Evolutionary conservation across 1,140 invertebrate genomes (phyloP).

Genomic region (Frieseomelitta varia): DNA sequence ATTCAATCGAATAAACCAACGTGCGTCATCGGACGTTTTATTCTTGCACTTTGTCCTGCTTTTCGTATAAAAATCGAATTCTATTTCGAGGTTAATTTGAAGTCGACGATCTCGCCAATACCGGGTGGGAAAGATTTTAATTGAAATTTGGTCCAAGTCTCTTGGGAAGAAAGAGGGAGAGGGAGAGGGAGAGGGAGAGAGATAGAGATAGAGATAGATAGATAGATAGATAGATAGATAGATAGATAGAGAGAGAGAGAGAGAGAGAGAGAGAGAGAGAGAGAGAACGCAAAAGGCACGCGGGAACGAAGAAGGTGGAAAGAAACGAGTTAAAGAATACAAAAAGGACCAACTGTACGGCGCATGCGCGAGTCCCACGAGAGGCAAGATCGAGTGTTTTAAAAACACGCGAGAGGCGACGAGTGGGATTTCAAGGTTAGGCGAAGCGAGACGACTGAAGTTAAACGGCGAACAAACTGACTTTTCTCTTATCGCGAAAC

Average conservation of each 20-base stretch:
- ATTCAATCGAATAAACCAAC: neutral
- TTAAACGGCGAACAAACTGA: conserved; percentile 51
- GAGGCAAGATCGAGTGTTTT: conserved; percentile 54
- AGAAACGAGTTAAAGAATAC: conserved; percentile 5
- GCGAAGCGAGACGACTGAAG: conserved; percentile 55
- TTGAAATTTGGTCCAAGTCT: conserved; percentile 43
- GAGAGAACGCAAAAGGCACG: neutral
- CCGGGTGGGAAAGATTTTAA: conserved; percentile 34
- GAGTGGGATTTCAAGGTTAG: conserved; percentile 69
- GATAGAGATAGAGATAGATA: too few species aligned
- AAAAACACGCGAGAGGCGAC: conserved; percentile 62
- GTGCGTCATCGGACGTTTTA: neutral
- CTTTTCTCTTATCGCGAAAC: neutral
- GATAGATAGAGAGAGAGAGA: too few species aligned
- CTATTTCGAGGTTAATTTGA: conserved; percentile 22
- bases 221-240: too few species aligned
- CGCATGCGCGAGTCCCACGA: conserved; percentile 49
- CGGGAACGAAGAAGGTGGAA: conserved; percentile 14
- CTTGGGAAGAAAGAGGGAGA: neutral
- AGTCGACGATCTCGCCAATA: neutral
- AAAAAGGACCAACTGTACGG: conserved; percentile 22
- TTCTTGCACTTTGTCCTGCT: neutral
- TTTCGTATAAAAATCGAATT: neutral
- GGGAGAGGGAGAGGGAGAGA: too few species aligned
- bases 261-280: too few species aligned